These are phyloP conservation scores for Cyaniris semiargus DNA, from an alignment of 2,888 invertebrate genomes.

Conservation along the genomic window DNA sequence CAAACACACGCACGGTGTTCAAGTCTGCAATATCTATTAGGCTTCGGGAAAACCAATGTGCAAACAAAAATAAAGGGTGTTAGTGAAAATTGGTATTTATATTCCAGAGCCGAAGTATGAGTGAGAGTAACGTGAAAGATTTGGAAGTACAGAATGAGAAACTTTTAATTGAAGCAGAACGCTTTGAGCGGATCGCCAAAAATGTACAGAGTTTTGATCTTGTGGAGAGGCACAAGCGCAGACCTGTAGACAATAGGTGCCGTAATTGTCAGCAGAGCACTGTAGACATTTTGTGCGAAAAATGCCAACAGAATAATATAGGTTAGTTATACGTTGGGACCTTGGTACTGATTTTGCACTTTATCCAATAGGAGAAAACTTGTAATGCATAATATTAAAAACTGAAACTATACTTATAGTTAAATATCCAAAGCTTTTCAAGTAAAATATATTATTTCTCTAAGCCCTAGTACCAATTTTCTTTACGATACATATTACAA, in stretches of 20 bases:
- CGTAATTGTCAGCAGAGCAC: conserved; percentile 43
- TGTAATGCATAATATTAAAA: not conserved
- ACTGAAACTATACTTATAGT: not conserved
- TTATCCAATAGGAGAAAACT: not conserved
- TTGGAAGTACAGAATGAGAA: conserved; percentile 80
- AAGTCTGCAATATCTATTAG: conserved; percentile 3
- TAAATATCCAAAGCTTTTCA: too few species aligned
- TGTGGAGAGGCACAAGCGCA: conserved; percentile 49
- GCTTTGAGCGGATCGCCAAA: conserved; percentile 82
- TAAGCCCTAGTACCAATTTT: not conserved
- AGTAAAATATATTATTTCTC: too few species aligned
- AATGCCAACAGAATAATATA: conserved; percentile 42
- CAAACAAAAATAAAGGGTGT: conserved; percentile 1
- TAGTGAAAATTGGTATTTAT: not conserved
- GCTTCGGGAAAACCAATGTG: not conserved
- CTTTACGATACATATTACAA: not conserved
- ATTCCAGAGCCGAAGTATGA: conserved; percentile 78
- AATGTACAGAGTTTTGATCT: conserved; percentile 79
- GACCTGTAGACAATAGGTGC: conserved; percentile 43
- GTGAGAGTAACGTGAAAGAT: conserved; percentile 78
- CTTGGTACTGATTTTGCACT: too few species aligned
- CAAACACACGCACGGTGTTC: not conserved
- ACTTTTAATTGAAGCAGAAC: conserved; percentile 80
- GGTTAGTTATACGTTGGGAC: not conserved
- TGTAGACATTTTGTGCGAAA: not conserved